Conservation (phyloP, 1,140 invertebrate species). For the Drosophila pruinosa region DNA sequence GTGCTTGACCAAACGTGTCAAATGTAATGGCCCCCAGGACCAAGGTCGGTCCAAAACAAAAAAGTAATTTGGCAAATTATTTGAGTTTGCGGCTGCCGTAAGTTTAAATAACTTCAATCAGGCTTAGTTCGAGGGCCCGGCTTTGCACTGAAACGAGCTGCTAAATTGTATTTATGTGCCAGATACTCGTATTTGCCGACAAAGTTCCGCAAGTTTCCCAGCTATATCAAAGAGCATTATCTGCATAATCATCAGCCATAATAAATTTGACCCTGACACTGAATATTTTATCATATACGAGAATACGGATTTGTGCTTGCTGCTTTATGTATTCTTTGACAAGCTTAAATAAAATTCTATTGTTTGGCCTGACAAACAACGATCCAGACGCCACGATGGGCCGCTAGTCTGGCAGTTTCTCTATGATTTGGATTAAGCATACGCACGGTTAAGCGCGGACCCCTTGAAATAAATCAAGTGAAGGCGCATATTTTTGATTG, state of each 20-base stretch:
- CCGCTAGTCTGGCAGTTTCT: not conserved
- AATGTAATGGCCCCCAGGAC: constrained; percentile 35
- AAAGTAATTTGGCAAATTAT: constrained; percentile 79
- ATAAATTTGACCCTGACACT: constrained; percentile 70
- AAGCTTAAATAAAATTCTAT: constrained; percentile 26
- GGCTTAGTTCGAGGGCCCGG: constrained; percentile 34
- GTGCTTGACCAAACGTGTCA: constrained; percentile 74
- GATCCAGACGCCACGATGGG: constrained; percentile 1
- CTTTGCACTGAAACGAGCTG: constrained; percentile 7
- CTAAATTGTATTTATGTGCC: constrained; percentile 54
- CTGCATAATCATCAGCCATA: constrained; percentile 53
- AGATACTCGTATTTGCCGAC: constrained; percentile 25
- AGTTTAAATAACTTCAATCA: constrained; percentile 79
- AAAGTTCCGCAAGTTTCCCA: constrained; percentile 59
- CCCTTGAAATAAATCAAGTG: constrained; percentile 23
- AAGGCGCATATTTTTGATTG: constrained; percentile 51
- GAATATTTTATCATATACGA: constrained; percentile 47
- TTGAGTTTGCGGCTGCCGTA: constrained; percentile 72
- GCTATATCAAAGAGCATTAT: constrained; percentile 58
- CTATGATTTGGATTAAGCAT: constrained; percentile 51
- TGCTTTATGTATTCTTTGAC: constrained; percentile 41
- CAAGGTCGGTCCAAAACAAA: constrained; percentile 65
- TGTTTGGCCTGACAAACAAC: constrained; percentile 58
- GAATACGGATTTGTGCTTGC: constrained; percentile 8
- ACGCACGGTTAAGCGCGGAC: constrained; percentile 53